phyloP scores from a whole-genome alignment of 1,140 invertebrate genomes.

The Protaetia brevitarsis region DNA sequence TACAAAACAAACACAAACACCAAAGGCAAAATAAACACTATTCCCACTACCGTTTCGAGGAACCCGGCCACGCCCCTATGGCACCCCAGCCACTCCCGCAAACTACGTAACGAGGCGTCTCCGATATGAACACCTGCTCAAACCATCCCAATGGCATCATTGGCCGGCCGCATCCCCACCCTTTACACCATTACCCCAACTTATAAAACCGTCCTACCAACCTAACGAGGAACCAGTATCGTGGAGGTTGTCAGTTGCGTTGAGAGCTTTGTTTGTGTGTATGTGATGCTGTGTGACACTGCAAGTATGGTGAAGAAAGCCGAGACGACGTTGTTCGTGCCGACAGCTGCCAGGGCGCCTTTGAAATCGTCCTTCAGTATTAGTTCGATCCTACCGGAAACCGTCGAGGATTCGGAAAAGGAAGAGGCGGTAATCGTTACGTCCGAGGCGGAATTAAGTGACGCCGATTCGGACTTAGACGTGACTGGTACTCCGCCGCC shows the following conservation, averaged over 20 bases:
- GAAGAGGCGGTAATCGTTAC: neutral
- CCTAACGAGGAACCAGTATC: neutral
- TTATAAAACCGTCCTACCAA: neutral
- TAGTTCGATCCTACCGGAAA: conserved; percentile 56
- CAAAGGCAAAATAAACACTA: neutral
- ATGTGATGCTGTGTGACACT: conserved; percentile 22
- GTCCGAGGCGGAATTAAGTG: conserved; percentile 50
- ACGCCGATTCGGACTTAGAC: conserved; percentile 71
- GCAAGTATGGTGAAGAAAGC: conserved; percentile 57
- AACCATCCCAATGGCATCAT: neutral
- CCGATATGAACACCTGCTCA: neutral
- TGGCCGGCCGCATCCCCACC: neutral
- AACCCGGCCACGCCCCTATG: neutral
- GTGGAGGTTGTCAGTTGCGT: neutral
- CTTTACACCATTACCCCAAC: neutral
- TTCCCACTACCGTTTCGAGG: neutral
- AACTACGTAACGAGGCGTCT: neutral
- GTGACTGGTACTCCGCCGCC: conserved; percentile 68
- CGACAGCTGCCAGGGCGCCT: conserved; percentile 56
- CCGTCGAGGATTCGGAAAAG: conserved; percentile 44
- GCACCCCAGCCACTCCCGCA: conserved; percentile 5
- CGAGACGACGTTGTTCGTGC: conserved; percentile 52
- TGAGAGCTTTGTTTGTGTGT: neutral
- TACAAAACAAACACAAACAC: neutral
- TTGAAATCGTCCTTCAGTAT: conserved; percentile 63